These are phyloP conservation scores for Phodopus roborovskii DNA, from an alignment of 2,113 vertebrate genomes.

Conservation along the genomic window DNA sequence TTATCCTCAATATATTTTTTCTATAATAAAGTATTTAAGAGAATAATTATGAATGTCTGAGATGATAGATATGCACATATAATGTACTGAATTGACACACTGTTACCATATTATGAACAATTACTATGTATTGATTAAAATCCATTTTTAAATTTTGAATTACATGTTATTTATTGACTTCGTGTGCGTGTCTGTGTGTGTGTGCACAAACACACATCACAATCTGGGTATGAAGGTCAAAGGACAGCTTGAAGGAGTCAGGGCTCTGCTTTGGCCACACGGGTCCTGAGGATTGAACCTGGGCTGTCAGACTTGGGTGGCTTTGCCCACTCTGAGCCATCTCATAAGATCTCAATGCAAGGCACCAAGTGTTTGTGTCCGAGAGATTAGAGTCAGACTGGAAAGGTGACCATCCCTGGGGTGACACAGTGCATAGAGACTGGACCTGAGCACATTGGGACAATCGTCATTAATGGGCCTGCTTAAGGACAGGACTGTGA, in stretches of 20 bases:
- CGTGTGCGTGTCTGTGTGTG: background rate
- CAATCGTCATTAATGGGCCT: background rate
- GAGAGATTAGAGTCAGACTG: background rate
- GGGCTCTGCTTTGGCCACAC: background rate
- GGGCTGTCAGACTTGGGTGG: background rate
- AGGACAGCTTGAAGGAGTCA: background rate
- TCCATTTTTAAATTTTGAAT: background rate
- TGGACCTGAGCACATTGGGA: background rate
- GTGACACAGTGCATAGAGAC: background rate
- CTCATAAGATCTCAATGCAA: background rate
- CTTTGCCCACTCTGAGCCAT: background rate
- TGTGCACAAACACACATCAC: background rate
- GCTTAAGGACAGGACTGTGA: background rate
- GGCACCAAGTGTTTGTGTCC: background rate
- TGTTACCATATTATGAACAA: background rate
- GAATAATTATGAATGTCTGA: background rate
- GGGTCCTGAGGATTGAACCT: background rate
- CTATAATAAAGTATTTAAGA: background rate
- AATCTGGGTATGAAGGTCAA: background rate
- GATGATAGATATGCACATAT: background rate
- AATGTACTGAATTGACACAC: background rate
- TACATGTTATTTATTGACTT: background rate
- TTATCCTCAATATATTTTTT: background rate
- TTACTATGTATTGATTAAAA: background rate
- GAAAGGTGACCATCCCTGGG: background rate